phyloP scores from a whole-genome alignment of 2,797 vertebrate genomes.

The Chelon auratus region DNA sequence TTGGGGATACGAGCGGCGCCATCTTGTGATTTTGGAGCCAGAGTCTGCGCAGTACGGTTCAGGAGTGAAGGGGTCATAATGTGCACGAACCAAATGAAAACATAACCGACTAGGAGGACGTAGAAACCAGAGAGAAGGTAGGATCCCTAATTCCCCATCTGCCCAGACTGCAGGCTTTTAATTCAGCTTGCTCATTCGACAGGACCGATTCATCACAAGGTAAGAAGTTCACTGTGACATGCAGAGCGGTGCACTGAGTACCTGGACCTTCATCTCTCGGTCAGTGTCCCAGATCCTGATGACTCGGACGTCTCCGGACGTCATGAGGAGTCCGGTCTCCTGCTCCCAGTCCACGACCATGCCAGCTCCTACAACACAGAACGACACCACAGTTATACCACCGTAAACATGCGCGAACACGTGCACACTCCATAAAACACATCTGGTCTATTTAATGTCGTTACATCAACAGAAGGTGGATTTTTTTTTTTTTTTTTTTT shows the following conservation, averaged over 20 bases:
- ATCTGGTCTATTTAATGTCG: not conserved
- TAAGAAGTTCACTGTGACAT: too few relatives aligned
- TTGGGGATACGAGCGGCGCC: too few relatives aligned
- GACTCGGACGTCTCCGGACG: conserved; percentile 94
- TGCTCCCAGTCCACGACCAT: conserved; percentile 99
- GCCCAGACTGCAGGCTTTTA: not conserved
- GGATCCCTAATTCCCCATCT: too few relatives aligned
- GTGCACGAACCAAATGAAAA: too few relatives aligned
- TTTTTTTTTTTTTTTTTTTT: conserved; percentile 2
- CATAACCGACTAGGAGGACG: too few relatives aligned
- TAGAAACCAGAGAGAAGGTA: too few relatives aligned
- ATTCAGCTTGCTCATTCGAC: not conserved
- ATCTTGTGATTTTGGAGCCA: too few relatives aligned
- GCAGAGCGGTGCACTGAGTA: conserved; percentile 46
- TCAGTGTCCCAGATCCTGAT: conserved; percentile 98
- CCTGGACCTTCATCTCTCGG: conserved; percentile 97
- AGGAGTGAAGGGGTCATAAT: too few relatives aligned
- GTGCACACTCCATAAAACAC: rapidly evolving
- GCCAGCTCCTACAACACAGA: conserved; percentile 87
- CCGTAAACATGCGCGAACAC: too few relatives aligned
- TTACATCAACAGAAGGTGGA: conserved; percentile 18
- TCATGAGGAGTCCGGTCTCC: conserved; percentile 96
- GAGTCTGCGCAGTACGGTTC: too few relatives aligned
- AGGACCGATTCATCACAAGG: not conserved
- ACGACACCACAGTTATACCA: not conserved